These are phyloP conservation scores for Halcyon leucocephala DNA, from an alignment of 2,797 vertebrate genomes.

Conservation along the genomic window DNA sequence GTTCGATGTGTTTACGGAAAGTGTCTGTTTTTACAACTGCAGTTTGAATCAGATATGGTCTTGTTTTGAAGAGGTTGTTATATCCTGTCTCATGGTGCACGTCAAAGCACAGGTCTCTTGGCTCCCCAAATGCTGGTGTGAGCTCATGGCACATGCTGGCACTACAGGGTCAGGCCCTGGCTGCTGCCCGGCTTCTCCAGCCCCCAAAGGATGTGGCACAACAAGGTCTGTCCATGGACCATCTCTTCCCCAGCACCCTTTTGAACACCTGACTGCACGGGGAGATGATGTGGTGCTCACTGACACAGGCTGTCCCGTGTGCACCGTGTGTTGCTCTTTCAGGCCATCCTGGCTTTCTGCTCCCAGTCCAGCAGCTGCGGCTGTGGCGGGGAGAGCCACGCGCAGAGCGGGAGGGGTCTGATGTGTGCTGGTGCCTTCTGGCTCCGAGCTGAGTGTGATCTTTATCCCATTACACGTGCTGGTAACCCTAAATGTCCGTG, in stretches of 20 bases:
- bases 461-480: background rate
- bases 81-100: background rate
- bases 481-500: background rate
- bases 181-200: background rate
- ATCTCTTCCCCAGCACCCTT: fast-evolving
- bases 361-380: background rate
- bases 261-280: too few relatives aligned
- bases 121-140: background rate
- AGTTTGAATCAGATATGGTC: background rate
- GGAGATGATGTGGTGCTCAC: fast-evolving
- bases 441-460: fast-evolving
- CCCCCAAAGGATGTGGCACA: background rate
- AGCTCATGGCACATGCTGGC: too few relatives aligned
- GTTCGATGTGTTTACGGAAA: background rate
- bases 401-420: background rate
- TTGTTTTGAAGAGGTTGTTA: background rate
- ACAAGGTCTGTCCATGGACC: fast-evolving
- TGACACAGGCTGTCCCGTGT: fast-evolving
- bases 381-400: fast-evolving
- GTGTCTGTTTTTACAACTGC: background rate
- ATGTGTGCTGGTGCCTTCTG: fast-evolving
- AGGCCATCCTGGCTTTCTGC: background rate
- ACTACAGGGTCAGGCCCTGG: background rate
- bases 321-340: background rate
- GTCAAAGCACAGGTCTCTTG: fast-evolving